Percentiles rank a stretch among this genome's conserved stretches.
Conservation (phyloP, 2,797 vertebrate species). For the Tachyglossus aculeatus region DNA sequence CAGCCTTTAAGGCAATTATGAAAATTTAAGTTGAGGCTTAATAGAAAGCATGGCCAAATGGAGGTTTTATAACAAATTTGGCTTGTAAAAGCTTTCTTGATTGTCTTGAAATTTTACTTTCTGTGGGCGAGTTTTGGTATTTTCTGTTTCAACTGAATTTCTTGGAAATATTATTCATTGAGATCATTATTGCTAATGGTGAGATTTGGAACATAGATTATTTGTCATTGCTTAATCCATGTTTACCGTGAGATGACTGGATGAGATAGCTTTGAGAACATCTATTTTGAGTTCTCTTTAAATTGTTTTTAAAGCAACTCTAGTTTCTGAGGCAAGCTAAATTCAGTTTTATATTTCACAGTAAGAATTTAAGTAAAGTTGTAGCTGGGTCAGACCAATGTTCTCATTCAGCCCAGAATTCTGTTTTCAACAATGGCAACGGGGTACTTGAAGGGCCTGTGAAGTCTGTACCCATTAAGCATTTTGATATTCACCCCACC, state of each 20-base stretch:
- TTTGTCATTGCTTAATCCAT: background rate
- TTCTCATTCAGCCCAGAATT: too few relatives aligned
- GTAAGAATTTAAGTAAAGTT: too few relatives aligned
- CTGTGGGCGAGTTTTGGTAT: background rate
- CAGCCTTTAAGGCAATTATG: slow-evolving; percentile 5
- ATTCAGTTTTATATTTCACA: too few relatives aligned
- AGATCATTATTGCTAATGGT: background rate
- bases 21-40: slow-evolving; percentile 31
- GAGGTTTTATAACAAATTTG: slow-evolving; percentile 11
- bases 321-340: too few relatives aligned
- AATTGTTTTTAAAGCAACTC: too few relatives aligned
- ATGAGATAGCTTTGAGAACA: too few relatives aligned
- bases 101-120: background rate
- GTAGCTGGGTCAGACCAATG: too few relatives aligned
- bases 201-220: background rate
- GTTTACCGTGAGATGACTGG: background rate
- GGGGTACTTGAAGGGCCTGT: too few relatives aligned
- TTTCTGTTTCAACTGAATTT: background rate
- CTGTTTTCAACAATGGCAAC: too few relatives aligned
- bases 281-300: too few relatives aligned
- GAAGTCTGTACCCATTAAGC: too few relatives aligned
- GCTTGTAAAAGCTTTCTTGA: background rate
- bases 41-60: background rate
- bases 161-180: background rate
- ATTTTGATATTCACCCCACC: too few relatives aligned